These are phyloP conservation scores for Meda fulgida DNA, from an alignment of 2,797 vertebrate genomes.

Conservation along the genomic window DNA sequence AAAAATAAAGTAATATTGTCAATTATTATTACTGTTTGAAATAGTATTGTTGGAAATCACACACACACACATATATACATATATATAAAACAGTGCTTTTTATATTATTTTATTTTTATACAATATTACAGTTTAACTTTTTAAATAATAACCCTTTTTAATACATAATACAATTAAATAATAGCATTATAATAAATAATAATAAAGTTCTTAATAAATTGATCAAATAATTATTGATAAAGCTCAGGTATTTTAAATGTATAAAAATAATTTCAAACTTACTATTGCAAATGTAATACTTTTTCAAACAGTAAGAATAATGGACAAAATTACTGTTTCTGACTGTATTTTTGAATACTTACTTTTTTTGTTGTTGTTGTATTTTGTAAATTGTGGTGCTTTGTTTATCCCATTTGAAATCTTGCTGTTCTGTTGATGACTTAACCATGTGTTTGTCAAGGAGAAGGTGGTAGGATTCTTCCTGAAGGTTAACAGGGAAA, in stretches of 20 bases:
- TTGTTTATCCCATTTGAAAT: not conserved
- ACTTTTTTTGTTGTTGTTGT: fast-evolving
- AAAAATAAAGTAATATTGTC: too few relatives aligned
- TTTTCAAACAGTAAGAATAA: not conserved
- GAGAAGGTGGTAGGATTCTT: not conserved
- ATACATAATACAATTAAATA: too few relatives aligned
- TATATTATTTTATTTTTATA: too few relatives aligned
- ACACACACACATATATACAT: not conserved
- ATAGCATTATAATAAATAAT: too few relatives aligned
- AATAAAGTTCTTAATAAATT: too few relatives aligned
- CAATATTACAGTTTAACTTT: not conserved
- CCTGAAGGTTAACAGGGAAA: not conserved
- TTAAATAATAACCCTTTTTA: not conserved
- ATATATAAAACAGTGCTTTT: too few relatives aligned
- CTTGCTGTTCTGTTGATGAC: not conserved
- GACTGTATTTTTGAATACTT: not conserved
- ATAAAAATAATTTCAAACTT: not conserved
- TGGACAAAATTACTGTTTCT: not conserved
- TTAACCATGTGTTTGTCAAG: not conserved
- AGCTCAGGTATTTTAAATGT: not conserved
- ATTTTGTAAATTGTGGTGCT: not conserved
- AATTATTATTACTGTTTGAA: too few relatives aligned
- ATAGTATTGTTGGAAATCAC: too few relatives aligned
- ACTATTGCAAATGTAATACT: not conserved
- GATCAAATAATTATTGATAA: too few relatives aligned